phyloP scores from a whole-genome alignment of 92 coral and sea anemone genomes.

The Siderastrea radians region DNA sequence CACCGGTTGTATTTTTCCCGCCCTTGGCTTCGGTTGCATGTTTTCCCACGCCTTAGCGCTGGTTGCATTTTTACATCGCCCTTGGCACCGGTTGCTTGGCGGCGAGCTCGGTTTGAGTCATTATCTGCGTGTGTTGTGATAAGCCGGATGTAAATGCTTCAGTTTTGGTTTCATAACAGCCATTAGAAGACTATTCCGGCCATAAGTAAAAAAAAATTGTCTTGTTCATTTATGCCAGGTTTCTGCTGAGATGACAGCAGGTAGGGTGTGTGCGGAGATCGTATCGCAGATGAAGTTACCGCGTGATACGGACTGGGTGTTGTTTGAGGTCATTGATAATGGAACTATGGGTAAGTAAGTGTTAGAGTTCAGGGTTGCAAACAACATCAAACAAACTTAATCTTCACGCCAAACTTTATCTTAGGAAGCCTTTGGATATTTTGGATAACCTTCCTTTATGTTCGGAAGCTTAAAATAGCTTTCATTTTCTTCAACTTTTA shows the following conservation, averaged over 20 bases:
- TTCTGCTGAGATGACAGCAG: constrained; percentile 83
- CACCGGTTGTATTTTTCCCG: too few relatives aligned
- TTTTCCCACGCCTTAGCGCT: too few relatives aligned
- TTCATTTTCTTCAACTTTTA: too few relatives aligned
- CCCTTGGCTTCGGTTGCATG: too few relatives aligned
- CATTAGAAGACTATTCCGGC: not conserved
- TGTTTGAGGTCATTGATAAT: constrained; percentile 85
- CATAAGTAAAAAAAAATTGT: not conserved
- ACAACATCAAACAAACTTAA: too few relatives aligned
- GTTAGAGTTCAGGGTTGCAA: not conserved
- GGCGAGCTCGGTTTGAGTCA: not conserved
- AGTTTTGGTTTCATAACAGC: not conserved
- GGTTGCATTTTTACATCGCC: too few relatives aligned
- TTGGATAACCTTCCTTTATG: too few relatives aligned
- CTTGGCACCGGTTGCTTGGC: too few relatives aligned
- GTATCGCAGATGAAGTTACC: constrained; percentile 68
- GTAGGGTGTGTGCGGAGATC: constrained; percentile 81
- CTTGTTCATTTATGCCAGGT: constrained; percentile 64
- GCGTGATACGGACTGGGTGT: constrained; percentile 86
- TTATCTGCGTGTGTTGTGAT: not conserved
- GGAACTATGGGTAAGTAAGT: constrained; percentile 90
- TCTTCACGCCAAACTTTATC: too few relatives aligned
- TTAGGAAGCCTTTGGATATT: too few relatives aligned
- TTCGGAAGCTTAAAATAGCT: too few relatives aligned
- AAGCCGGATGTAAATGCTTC: not conserved